A percentile compares a stretch with the other conserved stretches of the same genome.
Evolutionary conservation across 1,140 invertebrate genomes (phyloP).

Genomic region (Belonocnema kinseyi): DNA sequence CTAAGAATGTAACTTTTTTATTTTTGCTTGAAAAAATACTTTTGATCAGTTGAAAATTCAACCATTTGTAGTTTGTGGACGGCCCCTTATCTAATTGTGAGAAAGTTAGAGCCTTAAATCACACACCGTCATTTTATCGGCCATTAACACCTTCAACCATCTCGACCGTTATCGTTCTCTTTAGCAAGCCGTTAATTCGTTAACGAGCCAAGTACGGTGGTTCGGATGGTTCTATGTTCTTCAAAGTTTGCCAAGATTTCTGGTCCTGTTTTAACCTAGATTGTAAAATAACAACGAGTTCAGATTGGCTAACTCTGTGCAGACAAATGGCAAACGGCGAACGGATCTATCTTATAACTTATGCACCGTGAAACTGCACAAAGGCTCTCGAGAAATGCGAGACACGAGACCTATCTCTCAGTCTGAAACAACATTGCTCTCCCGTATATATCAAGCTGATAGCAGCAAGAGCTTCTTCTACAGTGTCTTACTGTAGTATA

Average conservation of each 20-base stretch:
- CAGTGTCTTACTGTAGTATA: constrained; percentile 14
- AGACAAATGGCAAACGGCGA: neutral
- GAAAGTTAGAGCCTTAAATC: constrained; percentile 11
- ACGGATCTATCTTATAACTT: constrained; percentile 10
- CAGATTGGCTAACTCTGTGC: constrained; percentile 8
- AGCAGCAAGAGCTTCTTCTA: constrained; percentile 36
- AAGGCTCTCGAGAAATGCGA: constrained; percentile 30
- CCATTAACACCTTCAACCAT: constrained; percentile 15
- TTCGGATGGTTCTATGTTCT: constrained; percentile 4
- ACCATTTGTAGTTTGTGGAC: too few species aligned
- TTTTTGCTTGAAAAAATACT: too few species aligned
- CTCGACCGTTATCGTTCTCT: constrained; percentile 32
- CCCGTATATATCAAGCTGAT: constrained; percentile 45
- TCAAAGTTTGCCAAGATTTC: constrained; percentile 2
- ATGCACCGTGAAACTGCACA: constrained; percentile 24
- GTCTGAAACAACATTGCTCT: constrained; percentile 34
- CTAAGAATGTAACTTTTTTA: too few species aligned
- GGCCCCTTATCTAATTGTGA: neutral
- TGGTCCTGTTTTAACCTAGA: neutral
- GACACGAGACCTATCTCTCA: constrained; percentile 33
- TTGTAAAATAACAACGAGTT: neutral
- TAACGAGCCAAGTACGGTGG: constrained; percentile 28
- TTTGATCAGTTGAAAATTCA: too few species aligned
- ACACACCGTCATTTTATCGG: constrained; percentile 10
- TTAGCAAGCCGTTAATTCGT: constrained; percentile 36